A percentile compares a stretch with the other conserved stretches of the same genome.
phyloP scores from a whole-genome alignment of 2,888 invertebrate genomes.

The Ophonus ardosiacus region DNA sequence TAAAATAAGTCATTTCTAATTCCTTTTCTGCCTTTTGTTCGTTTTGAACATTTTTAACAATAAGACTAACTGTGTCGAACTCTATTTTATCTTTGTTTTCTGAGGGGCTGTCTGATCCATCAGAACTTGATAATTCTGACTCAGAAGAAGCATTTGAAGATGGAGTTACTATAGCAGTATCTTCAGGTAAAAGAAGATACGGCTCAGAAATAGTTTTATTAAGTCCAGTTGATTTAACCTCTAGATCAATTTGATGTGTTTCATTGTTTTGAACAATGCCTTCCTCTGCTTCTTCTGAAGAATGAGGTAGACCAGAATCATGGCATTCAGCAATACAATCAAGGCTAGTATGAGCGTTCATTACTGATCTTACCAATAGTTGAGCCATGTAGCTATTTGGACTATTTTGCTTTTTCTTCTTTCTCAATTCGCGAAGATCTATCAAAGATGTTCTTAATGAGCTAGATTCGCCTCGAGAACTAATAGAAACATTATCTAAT shows the following conservation, averaged over 20 bases:
- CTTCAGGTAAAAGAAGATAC: constrained; percentile 55
- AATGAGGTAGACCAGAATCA: constrained; percentile 69
- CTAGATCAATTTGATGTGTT: constrained; percentile 65
- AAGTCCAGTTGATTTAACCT: constrained; percentile 67
- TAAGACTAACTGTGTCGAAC: constrained; percentile 79
- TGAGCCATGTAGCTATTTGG: constrained; percentile 81
- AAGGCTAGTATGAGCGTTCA: constrained; percentile 79
- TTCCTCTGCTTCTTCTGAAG: constrained; percentile 49
- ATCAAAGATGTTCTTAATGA: constrained; percentile 71
- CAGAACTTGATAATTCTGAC: constrained; percentile 68
- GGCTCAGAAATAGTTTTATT: constrained; percentile 69
- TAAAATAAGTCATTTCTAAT: constrained; percentile 29
- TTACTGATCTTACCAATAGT: constrained; percentile 81
- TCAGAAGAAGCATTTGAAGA: constrained; percentile 68
- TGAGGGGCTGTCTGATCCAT: constrained; percentile 73
- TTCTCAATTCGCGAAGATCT: constrained; percentile 73
- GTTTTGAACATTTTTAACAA: constrained; percentile 77
- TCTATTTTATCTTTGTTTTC: constrained; percentile 72
- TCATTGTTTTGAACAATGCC: constrained; percentile 24
- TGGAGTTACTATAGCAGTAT: constrained; percentile 30
- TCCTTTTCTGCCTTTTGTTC: constrained; percentile 42
- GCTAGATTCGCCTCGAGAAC: constrained; percentile 69
- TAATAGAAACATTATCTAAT: constrained; percentile 76
- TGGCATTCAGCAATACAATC: constrained; percentile 79
- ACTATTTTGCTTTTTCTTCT: constrained; percentile 70